Percentiles rank a stretch among this genome's conserved stretches.
These are phyloP conservation scores for Chelonia mydas DNA, from an alignment of 2,797 vertebrate genomes.

Conservation along the genomic window DNA sequence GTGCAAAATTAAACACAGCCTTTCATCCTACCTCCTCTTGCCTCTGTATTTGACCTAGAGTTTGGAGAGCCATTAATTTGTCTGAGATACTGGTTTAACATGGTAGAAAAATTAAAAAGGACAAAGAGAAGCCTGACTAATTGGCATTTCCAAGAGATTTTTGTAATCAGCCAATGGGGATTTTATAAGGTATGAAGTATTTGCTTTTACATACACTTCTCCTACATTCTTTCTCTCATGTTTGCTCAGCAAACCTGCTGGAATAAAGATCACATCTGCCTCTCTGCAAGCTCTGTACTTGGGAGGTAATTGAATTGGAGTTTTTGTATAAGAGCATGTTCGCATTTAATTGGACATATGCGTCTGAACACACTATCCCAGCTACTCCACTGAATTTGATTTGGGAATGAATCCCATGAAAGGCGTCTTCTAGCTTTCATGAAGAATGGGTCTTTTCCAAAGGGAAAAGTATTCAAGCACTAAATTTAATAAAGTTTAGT, in stretches of 20 bases:
- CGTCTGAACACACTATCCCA: slow-evolving; percentile 71
- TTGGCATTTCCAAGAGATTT: slow-evolving; percentile 74
- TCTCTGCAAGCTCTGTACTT: slow-evolving; percentile 58
- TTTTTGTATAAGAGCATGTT: slow-evolving; percentile 66
- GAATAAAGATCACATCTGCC: slow-evolving; percentile 69
- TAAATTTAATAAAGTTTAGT: slow-evolving; percentile 77
- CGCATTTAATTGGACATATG: slow-evolving; percentile 71
- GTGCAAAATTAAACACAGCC: slow-evolving; percentile 51
- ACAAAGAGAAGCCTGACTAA: slow-evolving; percentile 76
- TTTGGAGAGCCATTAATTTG: slow-evolving; percentile 74
- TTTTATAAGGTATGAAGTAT: slow-evolving; percentile 66
- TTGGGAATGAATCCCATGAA: slow-evolving; percentile 73
- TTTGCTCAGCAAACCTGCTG: slow-evolving; percentile 59
- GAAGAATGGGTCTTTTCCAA: slow-evolving; percentile 72
- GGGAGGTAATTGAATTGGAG: slow-evolving; percentile 68
- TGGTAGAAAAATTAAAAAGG: slow-evolving; percentile 71
- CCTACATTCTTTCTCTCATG: slow-evolving; percentile 54
- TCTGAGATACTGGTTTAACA: slow-evolving; percentile 76
- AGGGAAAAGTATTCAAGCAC: slow-evolving; percentile 69
- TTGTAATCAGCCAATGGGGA: slow-evolving; percentile 62
- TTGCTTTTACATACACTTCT: slow-evolving; percentile 74
- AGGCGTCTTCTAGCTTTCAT: slow-evolving; percentile 76
- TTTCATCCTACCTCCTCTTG: slow-evolving; percentile 60
- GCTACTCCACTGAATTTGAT: slow-evolving; percentile 74
- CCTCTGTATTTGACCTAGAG: slow-evolving; percentile 72